phyloP scores from a whole-genome alignment of 2,888 invertebrate species.

The Pyrgus malvae region DNA sequence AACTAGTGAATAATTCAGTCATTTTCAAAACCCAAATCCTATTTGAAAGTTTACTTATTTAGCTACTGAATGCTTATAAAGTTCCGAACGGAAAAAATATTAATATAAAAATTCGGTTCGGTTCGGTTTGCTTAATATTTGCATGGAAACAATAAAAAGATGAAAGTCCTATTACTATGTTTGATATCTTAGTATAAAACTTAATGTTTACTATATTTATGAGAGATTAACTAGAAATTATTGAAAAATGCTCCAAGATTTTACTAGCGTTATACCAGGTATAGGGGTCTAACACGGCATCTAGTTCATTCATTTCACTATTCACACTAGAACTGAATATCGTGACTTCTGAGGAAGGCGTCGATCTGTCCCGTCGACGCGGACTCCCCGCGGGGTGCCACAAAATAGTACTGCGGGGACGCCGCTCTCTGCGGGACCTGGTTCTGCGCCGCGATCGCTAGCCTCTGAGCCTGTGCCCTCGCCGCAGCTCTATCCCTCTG shows the following conservation, averaged over 20 bases:
- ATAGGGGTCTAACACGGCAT: constrained; percentile 36
- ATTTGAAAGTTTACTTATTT: no score
- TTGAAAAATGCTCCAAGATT: not conserved
- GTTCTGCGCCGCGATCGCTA: constrained; percentile 53
- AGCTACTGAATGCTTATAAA: no score
- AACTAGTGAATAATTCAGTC: not conserved
- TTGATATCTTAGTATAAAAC: no score
- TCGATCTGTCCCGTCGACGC: constrained; percentile 88
- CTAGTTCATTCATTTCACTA: constrained; percentile 53
- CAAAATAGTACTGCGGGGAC: constrained; percentile 80
- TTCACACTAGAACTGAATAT: constrained; percentile 81
- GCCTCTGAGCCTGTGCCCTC: constrained; percentile 73
- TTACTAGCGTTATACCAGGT: constrained; percentile 5
- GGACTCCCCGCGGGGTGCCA: constrained; percentile 77
- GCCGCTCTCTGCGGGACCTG: constrained; percentile 59
- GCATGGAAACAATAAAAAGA: no score
- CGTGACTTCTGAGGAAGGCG: constrained; percentile 88
- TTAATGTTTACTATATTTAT: no score
- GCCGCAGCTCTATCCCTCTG: constrained; percentile 82
- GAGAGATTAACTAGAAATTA: not conserved
- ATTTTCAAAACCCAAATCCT: constrained; percentile 18
- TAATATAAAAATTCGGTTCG: no score
- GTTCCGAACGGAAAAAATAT: no score
- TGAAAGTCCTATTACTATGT: no score
- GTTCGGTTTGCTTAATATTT: no score